phyloP scores from a whole-genome alignment of 1,140 invertebrate species.

The Ceratosolen fusciceps region DNA sequence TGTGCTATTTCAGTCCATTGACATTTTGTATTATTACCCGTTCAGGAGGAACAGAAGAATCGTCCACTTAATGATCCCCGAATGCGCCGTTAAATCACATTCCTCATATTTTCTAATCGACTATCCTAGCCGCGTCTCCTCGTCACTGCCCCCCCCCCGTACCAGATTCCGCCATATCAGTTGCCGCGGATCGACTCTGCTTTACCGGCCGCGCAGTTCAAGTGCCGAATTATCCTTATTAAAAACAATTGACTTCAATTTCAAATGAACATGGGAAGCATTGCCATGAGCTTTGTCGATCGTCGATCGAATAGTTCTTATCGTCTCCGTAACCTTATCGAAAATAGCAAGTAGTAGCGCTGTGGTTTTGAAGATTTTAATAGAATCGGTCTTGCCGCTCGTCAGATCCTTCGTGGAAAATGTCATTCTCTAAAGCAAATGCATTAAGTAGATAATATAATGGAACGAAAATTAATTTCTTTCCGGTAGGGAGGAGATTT shows the following conservation, averaged over 20 bases:
- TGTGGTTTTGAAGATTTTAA: not conserved
- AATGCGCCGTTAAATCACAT: conserved; percentile 12
- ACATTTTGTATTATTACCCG: conserved; percentile 26
- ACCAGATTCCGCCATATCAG: too few species aligned
- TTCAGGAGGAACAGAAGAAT: conserved; percentile 12
- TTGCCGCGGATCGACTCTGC: too few species aligned
- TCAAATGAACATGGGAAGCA: not conserved
- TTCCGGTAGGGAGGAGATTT: too few species aligned
- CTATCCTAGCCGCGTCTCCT: too few species aligned
- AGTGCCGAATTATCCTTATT: too few species aligned
- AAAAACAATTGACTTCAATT: not conserved
- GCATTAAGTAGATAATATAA: too few species aligned
- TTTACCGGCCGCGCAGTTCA: too few species aligned
- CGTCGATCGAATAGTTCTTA: not conserved
- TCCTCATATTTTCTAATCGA: conserved; percentile 19
- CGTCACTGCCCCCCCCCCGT: too few species aligned
- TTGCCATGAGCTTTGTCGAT: not conserved
- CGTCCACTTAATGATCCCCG: conserved; percentile 2
- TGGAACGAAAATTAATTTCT: too few species aligned
- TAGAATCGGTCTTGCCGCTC: not conserved
- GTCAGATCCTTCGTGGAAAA: not conserved
- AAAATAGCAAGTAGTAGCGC: not conserved
- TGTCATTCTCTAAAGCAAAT: not conserved
- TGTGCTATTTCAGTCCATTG: conserved; percentile 10
- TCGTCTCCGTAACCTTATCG: not conserved